These are phyloP conservation scores for Meloidogyne hapla DNA, from an alignment of 1,140 invertebrate species.

Conservation along the genomic window DNA sequence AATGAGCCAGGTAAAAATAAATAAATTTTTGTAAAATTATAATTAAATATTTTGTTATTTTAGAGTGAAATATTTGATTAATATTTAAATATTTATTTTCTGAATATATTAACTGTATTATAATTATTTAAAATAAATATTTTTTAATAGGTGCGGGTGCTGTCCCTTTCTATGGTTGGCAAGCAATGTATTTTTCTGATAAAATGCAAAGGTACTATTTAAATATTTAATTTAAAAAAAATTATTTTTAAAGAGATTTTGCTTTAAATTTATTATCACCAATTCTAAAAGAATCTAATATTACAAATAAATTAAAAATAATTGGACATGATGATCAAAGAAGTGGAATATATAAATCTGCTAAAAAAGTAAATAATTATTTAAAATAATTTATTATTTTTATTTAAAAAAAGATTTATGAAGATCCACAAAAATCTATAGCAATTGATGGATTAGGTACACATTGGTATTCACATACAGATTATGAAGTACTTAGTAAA, in stretches of 20 bases:
- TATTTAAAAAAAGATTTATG: neutral
- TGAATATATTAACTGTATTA: no score
- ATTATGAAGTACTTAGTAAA: conserved; percentile 66
- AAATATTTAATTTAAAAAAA: neutral
- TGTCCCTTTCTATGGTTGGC: conserved; percentile 69
- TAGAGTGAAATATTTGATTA: no score
- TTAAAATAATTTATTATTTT: neutral
- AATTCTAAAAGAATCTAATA: conserved; percentile 23
- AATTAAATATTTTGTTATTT: no score
- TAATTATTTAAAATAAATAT: neutral
- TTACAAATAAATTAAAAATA: conserved; percentile 46
- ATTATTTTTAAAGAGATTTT: conserved; percentile 48
- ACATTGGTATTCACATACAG: conserved; percentile 19
- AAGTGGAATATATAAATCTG: conserved; percentile 70
- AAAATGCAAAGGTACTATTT: conserved; percentile 57
- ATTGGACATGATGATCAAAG: conserved; percentile 61
- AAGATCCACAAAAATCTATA: neutral
- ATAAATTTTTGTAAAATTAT: no score
- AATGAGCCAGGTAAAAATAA: conserved; percentile 68
- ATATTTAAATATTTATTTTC: no score
- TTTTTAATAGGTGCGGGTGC: conserved; percentile 16
- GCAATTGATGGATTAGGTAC: conserved; percentile 79
- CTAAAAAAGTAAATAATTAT: conserved; percentile 63
- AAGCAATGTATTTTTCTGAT: conserved; percentile 76
- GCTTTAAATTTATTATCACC: conserved; percentile 49